Evolutionary conservation across 2,888 invertebrate species (phyloP).

Genomic region (Drosophila demipolita): DNA sequence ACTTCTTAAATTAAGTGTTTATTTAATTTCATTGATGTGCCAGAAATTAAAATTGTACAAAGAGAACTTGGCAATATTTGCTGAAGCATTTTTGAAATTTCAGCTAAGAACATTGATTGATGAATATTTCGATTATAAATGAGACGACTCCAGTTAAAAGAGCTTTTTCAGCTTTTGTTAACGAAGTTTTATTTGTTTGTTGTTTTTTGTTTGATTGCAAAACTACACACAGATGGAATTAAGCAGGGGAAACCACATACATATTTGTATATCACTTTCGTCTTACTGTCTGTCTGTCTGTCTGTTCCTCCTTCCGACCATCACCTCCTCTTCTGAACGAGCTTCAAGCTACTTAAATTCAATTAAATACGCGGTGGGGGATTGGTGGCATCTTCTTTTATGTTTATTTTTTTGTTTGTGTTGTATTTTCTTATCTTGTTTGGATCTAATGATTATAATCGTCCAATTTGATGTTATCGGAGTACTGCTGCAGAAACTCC

Average conservation of each 20-base stretch:
- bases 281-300: constrained; percentile 30
- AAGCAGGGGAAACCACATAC: constrained; percentile 62
- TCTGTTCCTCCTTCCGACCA: background rate
- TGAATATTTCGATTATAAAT: constrained; percentile 18
- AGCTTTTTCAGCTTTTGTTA: constrained; percentile 4
- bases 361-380: constrained; percentile 62
- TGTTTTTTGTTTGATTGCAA: constrained; percentile 43
- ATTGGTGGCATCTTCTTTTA: constrained; percentile 34
- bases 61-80: background rate
- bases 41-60: background rate
- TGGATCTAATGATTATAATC: constrained; percentile 82
- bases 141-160: constrained; percentile 5
- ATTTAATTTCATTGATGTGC: background rate
- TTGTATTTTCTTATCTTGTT: background rate
- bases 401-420: background rate
- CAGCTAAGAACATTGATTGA: background rate
- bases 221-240: constrained; percentile 72
- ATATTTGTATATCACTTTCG: constrained; percentile 65
- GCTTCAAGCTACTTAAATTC: constrained; percentile 77
- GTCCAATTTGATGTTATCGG: constrained; percentile 80
- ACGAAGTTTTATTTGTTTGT: constrained; percentile 47
- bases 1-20: background rate
- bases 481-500: constrained; percentile 92
- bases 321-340: constrained; percentile 14
- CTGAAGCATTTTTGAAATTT: background rate